Percentiles rank a stretch among this genome's conserved stretches.
Conservation (phyloP, 1,140 invertebrate genomes). For the Pemphigus obesinymphae region DNA sequence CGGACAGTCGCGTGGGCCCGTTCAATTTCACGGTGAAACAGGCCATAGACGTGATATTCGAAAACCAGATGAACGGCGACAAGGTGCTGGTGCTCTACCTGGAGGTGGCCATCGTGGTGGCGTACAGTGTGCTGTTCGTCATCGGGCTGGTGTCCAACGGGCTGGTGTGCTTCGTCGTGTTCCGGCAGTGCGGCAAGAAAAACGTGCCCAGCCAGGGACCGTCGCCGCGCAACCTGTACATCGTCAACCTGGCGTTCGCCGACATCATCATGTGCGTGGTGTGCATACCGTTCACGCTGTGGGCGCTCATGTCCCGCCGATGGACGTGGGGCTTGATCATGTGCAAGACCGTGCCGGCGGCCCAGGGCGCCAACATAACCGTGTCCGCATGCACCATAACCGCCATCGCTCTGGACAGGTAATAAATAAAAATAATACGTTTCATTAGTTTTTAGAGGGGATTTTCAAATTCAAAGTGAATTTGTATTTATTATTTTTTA, state of each 20-base stretch:
- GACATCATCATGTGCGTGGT: conserved; percentile 59
- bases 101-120: conserved; percentile 46
- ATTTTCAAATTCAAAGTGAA: too few species aligned
- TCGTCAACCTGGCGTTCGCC: conserved; percentile 59
- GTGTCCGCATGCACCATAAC: conserved; percentile 60
- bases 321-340: conserved; percentile 53
- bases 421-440: too few species aligned
- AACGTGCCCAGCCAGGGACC: conserved; percentile 49
- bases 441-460: too few species aligned
- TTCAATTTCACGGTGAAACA: conserved; percentile 32
- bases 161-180: conserved; percentile 51
- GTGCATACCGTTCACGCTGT: conserved; percentile 58
- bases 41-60: conserved; percentile 30
- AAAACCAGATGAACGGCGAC: conserved; percentile 25
- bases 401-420: conserved; percentile 59
- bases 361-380: conserved; percentile 57
- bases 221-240: conserved; percentile 60
- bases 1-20: background rate
- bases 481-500: too few species aligned
- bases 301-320: conserved; percentile 49
- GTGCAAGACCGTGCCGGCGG: conserved; percentile 56
- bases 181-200: conserved; percentile 50
- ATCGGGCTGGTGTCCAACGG: conserved; percentile 49
- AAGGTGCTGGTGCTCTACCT: conserved; percentile 43
- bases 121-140: conserved; percentile 46